A percentile compares a stretch with the other conserved stretches of the same genome.
Evolutionary conservation across 2,888 invertebrate species (phyloP).

Genomic region (Cephus pygmeus): DNA sequence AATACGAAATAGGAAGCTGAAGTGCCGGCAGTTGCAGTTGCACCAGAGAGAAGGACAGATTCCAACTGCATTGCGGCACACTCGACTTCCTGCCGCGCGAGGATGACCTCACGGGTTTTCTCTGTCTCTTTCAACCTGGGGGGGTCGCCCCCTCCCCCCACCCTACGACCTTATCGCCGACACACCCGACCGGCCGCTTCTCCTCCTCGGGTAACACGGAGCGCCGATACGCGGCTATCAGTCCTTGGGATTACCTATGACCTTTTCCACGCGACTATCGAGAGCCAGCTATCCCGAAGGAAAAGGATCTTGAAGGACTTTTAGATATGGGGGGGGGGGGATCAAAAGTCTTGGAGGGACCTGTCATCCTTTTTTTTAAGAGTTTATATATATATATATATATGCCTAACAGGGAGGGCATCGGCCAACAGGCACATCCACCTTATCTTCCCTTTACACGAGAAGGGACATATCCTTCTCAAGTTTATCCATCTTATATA

Average conservation of each 20-base stretch:
- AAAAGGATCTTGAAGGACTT: not conserved
- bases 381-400: no score
- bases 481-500: not conserved
- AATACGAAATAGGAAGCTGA: not conserved
- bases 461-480: not conserved
- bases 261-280: not conserved
- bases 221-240: not conserved
- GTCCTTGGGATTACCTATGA: not conserved
- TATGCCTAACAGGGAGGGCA: not conserved
- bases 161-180: not conserved
- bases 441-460: not conserved
- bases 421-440: not conserved
- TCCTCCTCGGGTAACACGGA: not conserved
- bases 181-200: not conserved
- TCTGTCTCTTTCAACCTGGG: not conserved
- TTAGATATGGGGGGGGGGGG: not conserved
- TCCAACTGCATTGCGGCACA: constrained; percentile 52
- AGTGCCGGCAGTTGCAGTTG: not conserved
- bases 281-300: not conserved
- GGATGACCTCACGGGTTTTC: constrained; percentile 28
- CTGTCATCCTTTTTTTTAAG: no score
- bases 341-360: not conserved
- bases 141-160: no score
- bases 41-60: not conserved
- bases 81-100: constrained; percentile 40